These are phyloP conservation scores for Enchytraeus crypticus DNA, from an alignment of 2,888 invertebrate genomes.

Conservation along the genomic window DNA sequence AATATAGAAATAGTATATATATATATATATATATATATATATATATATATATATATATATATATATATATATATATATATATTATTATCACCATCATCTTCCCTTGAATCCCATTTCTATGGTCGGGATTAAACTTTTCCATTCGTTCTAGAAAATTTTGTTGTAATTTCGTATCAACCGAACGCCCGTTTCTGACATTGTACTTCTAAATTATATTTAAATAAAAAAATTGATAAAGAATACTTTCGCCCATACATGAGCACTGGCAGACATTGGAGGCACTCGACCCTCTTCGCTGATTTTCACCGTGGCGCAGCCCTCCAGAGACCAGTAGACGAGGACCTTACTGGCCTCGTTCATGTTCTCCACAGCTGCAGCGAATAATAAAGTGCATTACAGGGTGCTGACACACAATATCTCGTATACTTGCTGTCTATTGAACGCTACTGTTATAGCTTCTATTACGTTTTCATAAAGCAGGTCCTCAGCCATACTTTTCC, in stretches of 20 bases:
- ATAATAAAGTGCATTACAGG: background rate
- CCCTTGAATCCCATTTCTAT: too few species aligned
- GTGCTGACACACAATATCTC: too few species aligned
- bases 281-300: conserved; percentile 24
- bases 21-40: background rate
- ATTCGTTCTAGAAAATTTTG: too few species aligned
- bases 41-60: background rate
- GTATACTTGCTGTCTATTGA: too few species aligned
- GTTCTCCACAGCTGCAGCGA: background rate
- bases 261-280: conserved; percentile 29
- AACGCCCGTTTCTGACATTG: background rate
- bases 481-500: too few species aligned
- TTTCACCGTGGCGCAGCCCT: conserved; percentile 27
- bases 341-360: conserved; percentile 21
- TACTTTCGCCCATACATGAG: conserved; percentile 23
- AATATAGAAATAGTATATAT: background rate
- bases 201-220: too few species aligned
- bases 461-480: too few species aligned
- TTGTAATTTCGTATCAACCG: background rate
- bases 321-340: conserved; percentile 32
- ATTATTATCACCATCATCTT: too few species aligned
- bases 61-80: background rate
- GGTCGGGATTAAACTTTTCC: too few species aligned
- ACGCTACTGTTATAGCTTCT: too few species aligned
- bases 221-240: too few species aligned